These are phyloP conservation scores for Pocillopora meandrina DNA, from an alignment of 92 coral and sea anemone genomes.

Conservation along the genomic window DNA sequence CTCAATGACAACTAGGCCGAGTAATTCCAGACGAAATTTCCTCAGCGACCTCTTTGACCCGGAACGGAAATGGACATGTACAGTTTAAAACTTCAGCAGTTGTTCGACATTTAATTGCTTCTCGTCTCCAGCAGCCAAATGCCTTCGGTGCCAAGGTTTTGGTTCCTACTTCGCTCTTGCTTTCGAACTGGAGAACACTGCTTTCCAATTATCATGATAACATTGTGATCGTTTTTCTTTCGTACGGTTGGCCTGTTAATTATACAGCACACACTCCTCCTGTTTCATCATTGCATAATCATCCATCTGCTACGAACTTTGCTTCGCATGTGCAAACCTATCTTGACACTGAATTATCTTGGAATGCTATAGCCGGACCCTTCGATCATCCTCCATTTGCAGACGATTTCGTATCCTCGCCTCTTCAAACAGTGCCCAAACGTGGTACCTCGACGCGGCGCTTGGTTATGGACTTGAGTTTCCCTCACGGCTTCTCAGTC, in stretches of 20 bases:
- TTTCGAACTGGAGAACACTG: neutral
- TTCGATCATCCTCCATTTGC: too few species aligned
- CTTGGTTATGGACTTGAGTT: too few species aligned
- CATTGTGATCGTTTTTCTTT: slow-evolving; percentile 15
- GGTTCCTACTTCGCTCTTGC: neutral
- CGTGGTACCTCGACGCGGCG: too few species aligned
- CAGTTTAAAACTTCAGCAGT: neutral
- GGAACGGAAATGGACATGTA: neutral
- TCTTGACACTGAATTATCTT: slow-evolving; percentile 9
- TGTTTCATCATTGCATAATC: slow-evolving; percentile 24
- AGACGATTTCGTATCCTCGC: too few species aligned
- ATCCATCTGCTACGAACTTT: slow-evolving; percentile 28
- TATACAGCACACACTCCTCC: slow-evolving; percentile 12
- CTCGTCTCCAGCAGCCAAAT: neutral
- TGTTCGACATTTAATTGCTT: neutral
- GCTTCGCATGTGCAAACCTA: slow-evolving; percentile 1
- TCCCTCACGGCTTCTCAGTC: too few species aligned
- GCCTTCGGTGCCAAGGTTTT: neutral
- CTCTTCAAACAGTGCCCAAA: too few species aligned
- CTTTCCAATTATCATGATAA: neutral
- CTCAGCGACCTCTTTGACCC: neutral
- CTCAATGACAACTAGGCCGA: neutral
- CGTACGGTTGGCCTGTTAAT: slow-evolving; percentile 40
- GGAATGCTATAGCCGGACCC: neutral
- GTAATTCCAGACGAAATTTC: too few species aligned